Base-by-base conservation (phyloP, 2,888 invertebrate species). In the Stictocephala bisonia region DNA sequence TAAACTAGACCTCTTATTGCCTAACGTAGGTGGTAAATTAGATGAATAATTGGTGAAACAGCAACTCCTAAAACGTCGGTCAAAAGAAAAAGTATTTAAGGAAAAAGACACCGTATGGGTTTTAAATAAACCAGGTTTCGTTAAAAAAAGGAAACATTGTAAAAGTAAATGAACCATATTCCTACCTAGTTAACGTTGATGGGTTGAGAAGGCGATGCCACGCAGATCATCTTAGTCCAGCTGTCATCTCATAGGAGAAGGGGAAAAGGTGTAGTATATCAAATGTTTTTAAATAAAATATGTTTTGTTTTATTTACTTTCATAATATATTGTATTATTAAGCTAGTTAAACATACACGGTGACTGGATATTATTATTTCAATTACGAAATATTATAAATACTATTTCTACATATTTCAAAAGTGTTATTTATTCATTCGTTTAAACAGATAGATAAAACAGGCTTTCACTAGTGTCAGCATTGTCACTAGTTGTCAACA, bases 1-100 rank as follows among this genome's bases (percentile, higher is more conserved):
- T 13, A 51, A 75, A 18, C 40, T 79, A 3, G 77, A 79, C 71
- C 67, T 79, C 31, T 20, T 76, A 9, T 22, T 41, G 64, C 74
- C 74, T 13, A 48, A 53, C 13, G 15, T 26, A 9, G 48, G 44
- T 1, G n/a, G 4, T 1, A 67, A 48, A 26, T n/a, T 27, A 3
- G 67, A 67, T n/a, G 22, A 44, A 51, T 26, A 24, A 20, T 29
- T 24, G 9, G 22, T 51, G 3, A 11, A 20, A 22, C 50, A 51
- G 20, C 22, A 24, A 40, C 4, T 40, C 18, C 3, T 35, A 2
- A 60, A 60, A 20, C 18, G 11, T 2, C 9, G 2, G 13, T 31
- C 22, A 1, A 60, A 60, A 40, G 20, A 1, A 11, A 22, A 60
- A 11, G 20, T n/a, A n/a, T 60, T 60, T 60, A 18, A 40, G 40